A percentile compares a stretch with the other conserved stretches of the same genome.
Conservation (phyloP, 92 coral and sea anemone species). For the Heteractis magnifica region DNA sequence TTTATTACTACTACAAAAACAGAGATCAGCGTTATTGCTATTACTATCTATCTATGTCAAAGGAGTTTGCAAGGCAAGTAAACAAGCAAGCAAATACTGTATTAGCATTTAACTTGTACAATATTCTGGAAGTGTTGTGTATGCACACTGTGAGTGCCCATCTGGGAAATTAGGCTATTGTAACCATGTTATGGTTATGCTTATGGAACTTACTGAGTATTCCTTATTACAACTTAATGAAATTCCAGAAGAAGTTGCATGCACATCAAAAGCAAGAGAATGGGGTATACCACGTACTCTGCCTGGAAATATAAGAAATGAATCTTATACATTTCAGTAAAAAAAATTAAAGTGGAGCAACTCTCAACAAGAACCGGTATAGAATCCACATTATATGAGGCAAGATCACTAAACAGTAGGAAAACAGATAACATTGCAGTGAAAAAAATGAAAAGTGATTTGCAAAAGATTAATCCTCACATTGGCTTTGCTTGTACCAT, state of each 20-base stretch:
- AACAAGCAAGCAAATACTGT: not conserved
- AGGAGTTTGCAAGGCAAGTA: not conserved
- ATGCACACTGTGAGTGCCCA: constrained; percentile 12
- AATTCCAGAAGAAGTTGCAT: constrained; percentile 12
- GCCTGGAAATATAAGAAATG: not conserved
- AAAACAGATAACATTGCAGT: not conserved
- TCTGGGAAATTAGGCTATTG: constrained; percentile 21
- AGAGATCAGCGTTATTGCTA: too few species aligned
- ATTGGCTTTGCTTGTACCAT: constrained; percentile 6
- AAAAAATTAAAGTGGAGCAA: not conserved
- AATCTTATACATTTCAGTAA: not conserved
- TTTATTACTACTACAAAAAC: too few species aligned
- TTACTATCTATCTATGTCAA: too few species aligned
- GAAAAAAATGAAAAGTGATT: too few species aligned
- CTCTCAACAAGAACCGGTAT: not conserved
- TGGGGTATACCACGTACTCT: constrained; percentile 9
- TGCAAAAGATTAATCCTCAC: not conserved
- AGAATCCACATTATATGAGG: not conserved
- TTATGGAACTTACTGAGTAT: constrained; percentile 15
- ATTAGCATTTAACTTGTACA: not conserved
- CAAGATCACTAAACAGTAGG: not conserved
- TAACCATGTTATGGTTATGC: constrained; percentile 18
- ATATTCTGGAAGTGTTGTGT: not conserved
- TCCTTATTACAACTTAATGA: not conserved
- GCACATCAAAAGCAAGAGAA: constrained; percentile 10